Evolutionary conservation across 2,797 vertebrate species (phyloP), one percentile per base, ranked within the genome.

Genomic region (Oryzias dopingdopingensis): DNA sequence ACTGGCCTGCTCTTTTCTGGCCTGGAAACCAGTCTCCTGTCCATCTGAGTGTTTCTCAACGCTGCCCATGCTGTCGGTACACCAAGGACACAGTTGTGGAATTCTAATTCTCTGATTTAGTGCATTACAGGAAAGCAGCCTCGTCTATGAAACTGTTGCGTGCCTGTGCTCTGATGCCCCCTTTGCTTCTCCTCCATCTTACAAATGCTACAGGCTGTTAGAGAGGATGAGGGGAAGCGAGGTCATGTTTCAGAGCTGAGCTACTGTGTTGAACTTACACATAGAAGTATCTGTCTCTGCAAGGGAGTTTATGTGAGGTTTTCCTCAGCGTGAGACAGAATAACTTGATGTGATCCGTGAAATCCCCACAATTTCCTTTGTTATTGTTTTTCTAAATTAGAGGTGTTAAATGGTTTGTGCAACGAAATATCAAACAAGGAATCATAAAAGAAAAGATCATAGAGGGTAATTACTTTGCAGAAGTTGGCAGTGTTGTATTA

Each of bases 41-140:
- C 84, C 79, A 65, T 82, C 65, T 72, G 76, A 77, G 77, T 81
- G 68, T 85, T 80, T 87, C 82, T 88, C 83, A 78, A 82, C 84
- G 72, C 77, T 16, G 69, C 74, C 85, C 79, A 80, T 78, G 81
- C 80, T 86, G 85, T 87, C 88, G 84, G 78, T 73, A 61, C 67
- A 74, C 77, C 59, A 5, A 71, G 76, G 81, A 77, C 80, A 73
- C 55, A 51, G 81, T 81, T 73, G 74, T 49, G 58, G 58, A 71
- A 67, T 26, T 59, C 64, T 62, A 65, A 37, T 37, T 12, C 32
- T 37, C 17, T 62, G 77, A 86, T 86, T 84, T 81, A 80, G 82
- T 74, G 83, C 79, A 81, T 80, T 76, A 82, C 72, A 66, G 41
- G 71, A 56, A 81, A 79, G 77, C 70, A 76, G 76, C 48, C 77